A percentile compares a stretch with the other conserved stretches of the same genome.
Evolutionary conservation across 2,113 vertebrate genomes (phyloP).

Genomic region (Gallinago jamesoni): DNA sequence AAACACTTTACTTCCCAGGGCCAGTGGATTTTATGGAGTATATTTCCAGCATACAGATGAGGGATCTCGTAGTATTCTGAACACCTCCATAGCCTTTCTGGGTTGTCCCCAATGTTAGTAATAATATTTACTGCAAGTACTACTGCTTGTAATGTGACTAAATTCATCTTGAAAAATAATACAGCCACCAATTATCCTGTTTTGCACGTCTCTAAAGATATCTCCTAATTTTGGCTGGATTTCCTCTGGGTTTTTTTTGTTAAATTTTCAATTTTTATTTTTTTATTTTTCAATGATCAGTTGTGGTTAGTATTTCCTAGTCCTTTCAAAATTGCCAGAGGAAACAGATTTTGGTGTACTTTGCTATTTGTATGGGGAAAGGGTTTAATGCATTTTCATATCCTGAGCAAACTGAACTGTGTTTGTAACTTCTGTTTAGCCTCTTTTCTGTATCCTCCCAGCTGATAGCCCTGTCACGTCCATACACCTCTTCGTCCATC

Average conservation of each 20-base stretch:
- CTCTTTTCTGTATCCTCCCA: background rate
- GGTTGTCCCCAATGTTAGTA: background rate
- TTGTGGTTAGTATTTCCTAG: background rate
- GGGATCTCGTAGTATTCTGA: background rate
- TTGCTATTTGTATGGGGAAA: background rate
- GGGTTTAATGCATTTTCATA: background rate
- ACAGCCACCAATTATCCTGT: background rate
- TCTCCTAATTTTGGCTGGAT: background rate
- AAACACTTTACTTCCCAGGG: background rate
- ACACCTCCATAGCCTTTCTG: background rate
- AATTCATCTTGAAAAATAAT: background rate
- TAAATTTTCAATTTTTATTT: background rate
- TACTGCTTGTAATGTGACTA: background rate
- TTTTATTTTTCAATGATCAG: background rate
- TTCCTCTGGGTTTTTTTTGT: background rate
- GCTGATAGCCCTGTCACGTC: background rate
- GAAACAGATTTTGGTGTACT: background rate
- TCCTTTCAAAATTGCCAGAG: background rate
- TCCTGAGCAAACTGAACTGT: background rate
- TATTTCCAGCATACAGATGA: background rate
- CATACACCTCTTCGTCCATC: background rate
- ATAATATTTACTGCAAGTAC: background rate
- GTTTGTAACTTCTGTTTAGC: background rate
- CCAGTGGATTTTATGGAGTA: background rate
- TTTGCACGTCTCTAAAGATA: background rate